A percentile compares a stretch with the other conserved stretches of the same genome.
Conservation (phyloP, 2,888 invertebrate genomes). For the Limnephilus rhombicus region DNA sequence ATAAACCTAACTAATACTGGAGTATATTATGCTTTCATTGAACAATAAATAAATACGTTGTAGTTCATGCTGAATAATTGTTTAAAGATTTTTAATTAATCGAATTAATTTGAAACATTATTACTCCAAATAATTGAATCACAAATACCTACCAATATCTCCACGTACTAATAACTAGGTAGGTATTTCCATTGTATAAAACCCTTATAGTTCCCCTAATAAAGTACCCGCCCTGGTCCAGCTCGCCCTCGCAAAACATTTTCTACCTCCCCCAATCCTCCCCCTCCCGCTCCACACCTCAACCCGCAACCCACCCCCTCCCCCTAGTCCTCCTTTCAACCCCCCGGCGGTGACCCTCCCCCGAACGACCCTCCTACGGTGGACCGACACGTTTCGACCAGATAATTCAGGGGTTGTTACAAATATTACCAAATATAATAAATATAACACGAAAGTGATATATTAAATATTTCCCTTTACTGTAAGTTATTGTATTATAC, state of each 20-base stretch:
- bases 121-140: not conserved
- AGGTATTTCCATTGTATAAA: not conserved
- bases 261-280: conserved; percentile 34
- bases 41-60: no score
- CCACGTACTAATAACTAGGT: not conserved
- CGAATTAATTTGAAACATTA: not conserved
- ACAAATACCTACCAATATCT: not conserved
- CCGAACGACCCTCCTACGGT: conserved; percentile 50
- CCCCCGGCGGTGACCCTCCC: conserved; percentile 42
- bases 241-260: conserved; percentile 64
- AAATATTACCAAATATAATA: conserved; percentile 4
- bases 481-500: no score
- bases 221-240: conserved; percentile 61
- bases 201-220: conserved; percentile 37
- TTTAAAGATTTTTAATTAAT: no score
- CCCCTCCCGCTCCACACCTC: not conserved
- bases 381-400: conserved; percentile 57
- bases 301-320: conserved; percentile 26
- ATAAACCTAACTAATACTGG: no score
- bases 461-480: no score
- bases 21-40: no score
- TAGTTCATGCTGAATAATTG: no score
- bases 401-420: conserved; percentile 47
- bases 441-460: not conserved
- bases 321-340: conserved; percentile 7